Percentiles rank a stretch among this genome's conserved stretches.
phyloP scores from a whole-genome alignment of 2,888 invertebrate species.

The Strigamia crassipes region DNA sequence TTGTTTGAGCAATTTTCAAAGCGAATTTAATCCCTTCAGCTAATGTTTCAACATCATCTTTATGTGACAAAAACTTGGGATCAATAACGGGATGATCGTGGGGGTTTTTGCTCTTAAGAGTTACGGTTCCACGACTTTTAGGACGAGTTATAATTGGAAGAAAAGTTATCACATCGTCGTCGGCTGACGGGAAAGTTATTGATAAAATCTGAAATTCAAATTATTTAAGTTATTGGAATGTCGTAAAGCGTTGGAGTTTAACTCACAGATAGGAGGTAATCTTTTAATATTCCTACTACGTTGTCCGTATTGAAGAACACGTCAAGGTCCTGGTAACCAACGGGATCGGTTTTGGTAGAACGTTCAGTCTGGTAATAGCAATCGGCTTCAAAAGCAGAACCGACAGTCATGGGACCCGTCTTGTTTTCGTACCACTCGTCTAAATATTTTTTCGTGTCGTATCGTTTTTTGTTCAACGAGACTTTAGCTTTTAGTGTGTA shows the following conservation, averaged over 20 bases:
- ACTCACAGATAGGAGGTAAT: no score
- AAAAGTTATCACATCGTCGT: constrained; percentile 6
- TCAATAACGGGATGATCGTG: constrained; percentile 60
- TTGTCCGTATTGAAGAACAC: background rate
- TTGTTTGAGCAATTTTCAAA: background rate
- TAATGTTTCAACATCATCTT: constrained; percentile 54
- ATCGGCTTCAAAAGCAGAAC: background rate
- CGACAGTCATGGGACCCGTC: background rate
- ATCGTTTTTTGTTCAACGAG: background rate
- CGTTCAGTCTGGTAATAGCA: background rate
- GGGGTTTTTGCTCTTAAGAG: constrained; percentile 59
- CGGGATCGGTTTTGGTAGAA: no score
- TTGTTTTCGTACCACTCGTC: background rate
- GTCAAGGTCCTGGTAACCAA: background rate
- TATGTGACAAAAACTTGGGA: constrained; percentile 61
- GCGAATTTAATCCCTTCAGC: constrained; percentile 47
- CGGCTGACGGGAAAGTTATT: no score
- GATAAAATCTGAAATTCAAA: no score
- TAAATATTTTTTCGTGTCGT: background rate
- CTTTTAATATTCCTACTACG: no score
- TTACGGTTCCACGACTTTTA: constrained; percentile 59
- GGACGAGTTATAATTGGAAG: constrained; percentile 57
- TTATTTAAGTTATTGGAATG: background rate
- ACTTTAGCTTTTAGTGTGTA: background rate
- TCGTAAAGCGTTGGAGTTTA: no score